Base-by-base conservation (phyloP, 1,140 invertebrate species). In the Antheraea pernyi region DNA sequence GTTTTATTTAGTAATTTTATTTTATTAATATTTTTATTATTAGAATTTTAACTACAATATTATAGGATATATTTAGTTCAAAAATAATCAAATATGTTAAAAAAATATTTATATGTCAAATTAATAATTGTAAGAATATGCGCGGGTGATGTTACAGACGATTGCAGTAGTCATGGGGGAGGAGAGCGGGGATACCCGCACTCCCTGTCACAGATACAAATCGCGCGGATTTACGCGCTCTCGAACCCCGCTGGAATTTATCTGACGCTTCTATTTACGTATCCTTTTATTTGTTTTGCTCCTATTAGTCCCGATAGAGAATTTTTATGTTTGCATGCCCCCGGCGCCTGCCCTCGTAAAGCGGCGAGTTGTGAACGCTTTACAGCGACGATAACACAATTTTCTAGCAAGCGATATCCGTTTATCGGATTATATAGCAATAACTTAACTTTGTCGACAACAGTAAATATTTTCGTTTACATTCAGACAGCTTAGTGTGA, bases 271-370 rank as follows among this genome's bases (percentile, higher is more conserved):
- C 84, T 91, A 88, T 91, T 91, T 91, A 91, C 89, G 89, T 91
- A 91, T 91, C 87, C 83, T 91, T 91, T 91, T 91, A 91, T 91
- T 91, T 91, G 89, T 91, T 91, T 88, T 85, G 74, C 80, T 91
- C 85, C 89, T 91, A 91, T 91, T 91, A 91, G 89, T 91, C 86
- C 82, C 88, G 85, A 91, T 91, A 91, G 88, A 91, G 88, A 91
- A 91, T 91, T 91, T 91, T 91, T 91, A 91, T 91, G 89, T 91
- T 86, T 89, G 87, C 86, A 86, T 86, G 86, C 81, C 81, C 81
- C 79, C 81, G 87, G 63, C 86, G 86, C 80, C 85, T 86, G 77
- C 77, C 81, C 77, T 91, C 89, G 88, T 91, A 91, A 91, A 91
- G 88, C 79, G 89, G 76, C 88, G 88, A 88, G 81, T 86, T 79